Evolutionary conservation across 1,140 invertebrate genomes (phyloP).

Genomic region (Nymphalis io): DNA sequence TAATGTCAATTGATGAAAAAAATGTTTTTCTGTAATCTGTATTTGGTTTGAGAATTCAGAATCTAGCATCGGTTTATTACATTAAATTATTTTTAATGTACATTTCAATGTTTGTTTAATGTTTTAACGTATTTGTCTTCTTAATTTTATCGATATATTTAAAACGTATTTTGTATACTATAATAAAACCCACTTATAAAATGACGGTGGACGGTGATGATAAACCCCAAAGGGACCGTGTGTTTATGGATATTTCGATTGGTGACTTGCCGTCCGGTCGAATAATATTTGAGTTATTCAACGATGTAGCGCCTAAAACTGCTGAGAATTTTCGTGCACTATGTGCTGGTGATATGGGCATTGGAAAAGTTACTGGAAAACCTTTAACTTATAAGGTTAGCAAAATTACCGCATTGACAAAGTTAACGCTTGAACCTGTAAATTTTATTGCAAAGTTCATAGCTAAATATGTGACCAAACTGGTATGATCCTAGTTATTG

Average conservation of each 20-base stretch:
- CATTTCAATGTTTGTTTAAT: not conserved
- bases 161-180: not conserved
- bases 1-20: too few species aligned
- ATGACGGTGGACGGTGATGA: slow-evolving; percentile 76
- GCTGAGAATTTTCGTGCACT: slow-evolving; percentile 96
- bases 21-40: not conserved
- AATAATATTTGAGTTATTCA: slow-evolving; percentile 96
- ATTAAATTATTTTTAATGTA: not conserved
- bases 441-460: not conserved
- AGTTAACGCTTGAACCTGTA: too few species aligned
- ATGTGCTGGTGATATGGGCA: slow-evolving; percentile 93
- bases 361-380: slow-evolving; percentile 87
- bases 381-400: slow-evolving; percentile 86
- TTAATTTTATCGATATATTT: not conserved
- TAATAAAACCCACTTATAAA: slow-evolving; percentile 3
- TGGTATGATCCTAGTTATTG: not conserved
- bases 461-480: not conserved
- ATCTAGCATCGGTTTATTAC: too few species aligned
- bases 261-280: slow-evolving; percentile 92
- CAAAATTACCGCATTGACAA: not conserved
- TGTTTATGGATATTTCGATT: slow-evolving; percentile 96
- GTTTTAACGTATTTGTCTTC: not conserved
- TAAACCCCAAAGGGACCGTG: slow-evolving; percentile 82
- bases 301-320: slow-evolving; percentile 95
- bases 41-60: not conserved